Base-by-base conservation (phyloP, 1,140 invertebrate species). In the Stegodyphus mimosarum region DNA sequence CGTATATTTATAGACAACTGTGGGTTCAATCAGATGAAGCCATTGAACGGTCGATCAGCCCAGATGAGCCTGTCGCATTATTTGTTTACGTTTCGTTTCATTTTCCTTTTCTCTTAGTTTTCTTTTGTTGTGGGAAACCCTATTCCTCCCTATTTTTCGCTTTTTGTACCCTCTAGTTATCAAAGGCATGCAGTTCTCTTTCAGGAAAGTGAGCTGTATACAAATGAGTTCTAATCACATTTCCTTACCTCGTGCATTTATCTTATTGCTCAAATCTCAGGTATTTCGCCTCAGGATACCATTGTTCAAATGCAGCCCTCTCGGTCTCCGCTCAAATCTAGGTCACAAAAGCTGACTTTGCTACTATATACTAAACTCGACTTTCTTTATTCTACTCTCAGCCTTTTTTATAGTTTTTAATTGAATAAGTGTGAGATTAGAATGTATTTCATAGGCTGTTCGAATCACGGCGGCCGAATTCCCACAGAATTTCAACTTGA, bases 271-370 rank as follows among this genome's bases (percentile, higher is more conserved):
- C 52, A 51, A 70, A 79, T 79, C 77, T 55, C 77, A 55, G 70
- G 50, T 15, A 79, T 79, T 69, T 79, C 15, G 66, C 77, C 77
- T 60, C 9, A 2, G 77, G 77, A 53, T 50, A 7, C 50, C 77
- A 70, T 79, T 79, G 77, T 79, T 70, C 51, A 11, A 79, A 33
- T 13, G 15, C 66, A 55, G 50, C 75, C 66, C 55, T 60, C 15
- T 15, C 55, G 15, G 55, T 70, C 49, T 60, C 70, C 50, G 15
- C 52, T 11, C 7, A 17, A 79, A 79, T 70, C 50, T 70, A 11
- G 77, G 77, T 79, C 77, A 79, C 64, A 70, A 70, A 70, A 55
- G 77, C 77, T 79, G 7, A 51, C 77, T 18, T 7, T 13, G 60
- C 48, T 76, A 76, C 60, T 66, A 76, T 64, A 76, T 66, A 66